Base-by-base conservation (phyloP, 2,113 vertebrate genomes). In the Daphoenositta chrysoptera region DNA sequence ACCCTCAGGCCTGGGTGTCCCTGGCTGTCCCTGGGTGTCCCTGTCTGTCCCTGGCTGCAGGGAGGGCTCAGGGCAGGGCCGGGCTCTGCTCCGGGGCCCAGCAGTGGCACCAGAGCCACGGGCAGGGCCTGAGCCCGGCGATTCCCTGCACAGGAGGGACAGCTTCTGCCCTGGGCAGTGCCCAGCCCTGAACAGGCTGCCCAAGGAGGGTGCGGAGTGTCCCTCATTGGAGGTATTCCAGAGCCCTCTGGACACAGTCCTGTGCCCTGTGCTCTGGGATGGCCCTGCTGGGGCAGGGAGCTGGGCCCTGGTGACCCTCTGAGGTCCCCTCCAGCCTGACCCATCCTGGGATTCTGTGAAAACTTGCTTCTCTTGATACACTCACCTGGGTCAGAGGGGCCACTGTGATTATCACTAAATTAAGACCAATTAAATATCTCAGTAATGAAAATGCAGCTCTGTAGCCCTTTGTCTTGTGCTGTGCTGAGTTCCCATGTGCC, bases 51-150 rank as follows among this genome's bases (percentile, higher is more conserved):
- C 70, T 21, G 53, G 2, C 4, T 35, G 40, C 65, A 47, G 30
- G 53, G 27, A 47, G 42, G 60, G n/a, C 7, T n/a, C 85, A 8
- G 40, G 26, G 58, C 48, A 42, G 14, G 21, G 14, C 18, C 53
- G 8, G 53, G 57, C 35, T 64, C 35, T 80, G 57, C 35, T 26
- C 26, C 1, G 0, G 48, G 13, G n/a, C 7, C 57, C 76, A 31
- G 48, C 35, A 4, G 1, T 35, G 75, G 31, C 57, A 4, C 57
- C 42, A 40, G 50, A 64, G 50, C 4, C 1, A 37, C 0, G 0
- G 31, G 44, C 58, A 73, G 60, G 42, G 17, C 2, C 23, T 21
- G 60, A 75, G 4, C 77, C 39, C 69, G 24, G 47, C 2, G 31
- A 53, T 11, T 58, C 1, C 48, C 37, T 17, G 51, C 15, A 9